Percentiles rank a stretch among this genome's conserved stretches.
Conservation (phyloP, 2,797 vertebrate species). For the Ceyx erithaca region DNA sequence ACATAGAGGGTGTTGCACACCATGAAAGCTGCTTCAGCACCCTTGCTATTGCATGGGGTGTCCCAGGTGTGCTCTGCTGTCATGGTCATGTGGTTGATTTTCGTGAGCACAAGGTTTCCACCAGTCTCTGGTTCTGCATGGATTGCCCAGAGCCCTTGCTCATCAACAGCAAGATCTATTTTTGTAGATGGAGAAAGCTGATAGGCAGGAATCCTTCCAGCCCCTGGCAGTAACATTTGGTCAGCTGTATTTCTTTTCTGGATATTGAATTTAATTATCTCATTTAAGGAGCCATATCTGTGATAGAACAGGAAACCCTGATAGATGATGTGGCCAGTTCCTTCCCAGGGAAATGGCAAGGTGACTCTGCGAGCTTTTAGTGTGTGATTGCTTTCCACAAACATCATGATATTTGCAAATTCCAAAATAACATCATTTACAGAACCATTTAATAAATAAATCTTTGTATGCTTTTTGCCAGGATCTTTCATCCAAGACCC, state of each 20-base stretch:
- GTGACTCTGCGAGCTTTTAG: conserved; percentile 72
- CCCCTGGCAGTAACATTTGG: conserved; percentile 85
- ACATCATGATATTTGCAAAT: conserved; percentile 84
- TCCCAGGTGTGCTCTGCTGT: conserved; percentile 88
- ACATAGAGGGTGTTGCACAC: conserved; percentile 91
- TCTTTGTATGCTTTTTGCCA: conserved; percentile 81
- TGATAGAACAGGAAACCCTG: conserved; percentile 91
- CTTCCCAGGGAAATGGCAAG: conserved; percentile 89
- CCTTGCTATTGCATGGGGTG: conserved; percentile 86
- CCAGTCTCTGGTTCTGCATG: conserved; percentile 85
- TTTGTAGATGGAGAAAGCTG: conserved; percentile 86
- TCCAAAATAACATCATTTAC: conserved; percentile 84
- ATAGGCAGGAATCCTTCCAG: conserved; percentile 85
- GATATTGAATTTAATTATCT: conserved; percentile 90
- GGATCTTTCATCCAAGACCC: conserved; percentile 94
- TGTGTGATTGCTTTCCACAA: conserved; percentile 78
- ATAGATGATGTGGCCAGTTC: conserved; percentile 88
- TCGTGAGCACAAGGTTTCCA: conserved; percentile 88
- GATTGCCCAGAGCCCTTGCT: conserved; percentile 94
- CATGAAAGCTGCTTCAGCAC: conserved; percentile 92
- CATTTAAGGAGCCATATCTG: conserved; percentile 85
- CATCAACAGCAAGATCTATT: conserved; percentile 90
- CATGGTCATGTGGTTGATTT: conserved; percentile 84
- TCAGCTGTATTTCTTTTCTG: conserved; percentile 81
- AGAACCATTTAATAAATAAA: conserved; percentile 88